Conservation (phyloP, 2,797 vertebrate species). For the Leptatherina wallacei region DNA sequence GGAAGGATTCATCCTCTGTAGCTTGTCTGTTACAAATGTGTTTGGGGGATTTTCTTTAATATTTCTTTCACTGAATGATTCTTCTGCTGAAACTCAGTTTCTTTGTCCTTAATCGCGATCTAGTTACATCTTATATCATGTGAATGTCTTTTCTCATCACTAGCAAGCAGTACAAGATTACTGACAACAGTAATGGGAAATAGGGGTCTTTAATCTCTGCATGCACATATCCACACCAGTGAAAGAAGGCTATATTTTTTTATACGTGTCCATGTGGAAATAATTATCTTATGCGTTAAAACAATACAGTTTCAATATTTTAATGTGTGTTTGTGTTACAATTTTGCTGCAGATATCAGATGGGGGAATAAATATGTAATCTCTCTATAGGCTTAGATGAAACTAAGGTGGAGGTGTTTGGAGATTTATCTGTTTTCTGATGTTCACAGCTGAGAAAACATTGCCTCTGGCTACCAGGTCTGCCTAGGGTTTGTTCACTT, state of each 20-base stretch:
- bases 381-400: slow-evolving; percentile 8
- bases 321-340: slow-evolving; percentile 18
- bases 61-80: slow-evolving; percentile 11
- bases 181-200: slow-evolving; percentile 36
- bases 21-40: slow-evolving; percentile 39
- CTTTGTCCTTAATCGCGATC: slow-evolving; percentile 48
- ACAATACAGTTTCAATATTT: slow-evolving; percentile 17
- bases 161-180: slow-evolving; percentile 3
- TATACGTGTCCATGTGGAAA: slow-evolving; percentile 24
- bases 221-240: background rate
- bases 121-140: slow-evolving; percentile 61
- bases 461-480: slow-evolving; percentile 26
- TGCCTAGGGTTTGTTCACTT: slow-evolving; percentile 9
- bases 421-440: slow-evolving; percentile 10
- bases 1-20: slow-evolving; percentile 29
- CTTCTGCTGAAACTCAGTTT: slow-evolving; percentile 8
- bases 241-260: slow-evolving; percentile 22
- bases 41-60: slow-evolving; percentile 13
- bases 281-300: slow-evolving; percentile 32
- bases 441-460: slow-evolving; percentile 21
- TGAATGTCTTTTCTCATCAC: slow-evolving; percentile 14
- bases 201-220: background rate
- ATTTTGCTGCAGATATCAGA: slow-evolving; percentile 29
- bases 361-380: background rate
- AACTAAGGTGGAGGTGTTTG: slow-evolving; percentile 9